phyloP scores from a whole-genome alignment of 2,888 invertebrate species.

The Chydorus sphaericus region DNA sequence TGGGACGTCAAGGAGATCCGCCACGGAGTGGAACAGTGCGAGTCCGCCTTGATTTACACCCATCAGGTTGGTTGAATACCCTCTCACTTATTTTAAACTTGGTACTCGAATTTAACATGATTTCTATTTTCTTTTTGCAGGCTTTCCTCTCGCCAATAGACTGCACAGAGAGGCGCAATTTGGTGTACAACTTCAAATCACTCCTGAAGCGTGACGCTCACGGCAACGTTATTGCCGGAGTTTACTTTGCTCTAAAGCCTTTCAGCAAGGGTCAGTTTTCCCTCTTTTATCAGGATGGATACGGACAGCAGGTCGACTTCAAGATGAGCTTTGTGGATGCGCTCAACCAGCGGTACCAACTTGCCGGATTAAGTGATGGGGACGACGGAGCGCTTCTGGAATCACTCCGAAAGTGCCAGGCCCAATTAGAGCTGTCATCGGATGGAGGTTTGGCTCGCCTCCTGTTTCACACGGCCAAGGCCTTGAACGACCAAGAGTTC shows the following conservation, averaged over 20 bases:
- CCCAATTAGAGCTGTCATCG: slow-evolving; percentile 1
- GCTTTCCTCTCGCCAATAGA: slow-evolving; percentile 46
- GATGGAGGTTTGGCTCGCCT: slow-evolving; percentile 43
- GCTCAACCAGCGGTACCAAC: slow-evolving; percentile 20
- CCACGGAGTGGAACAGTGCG: slow-evolving; percentile 36
- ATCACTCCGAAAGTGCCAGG: slow-evolving; percentile 16
- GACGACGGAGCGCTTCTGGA: slow-evolving; percentile 19
- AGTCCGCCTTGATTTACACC: slow-evolving; percentile 51
- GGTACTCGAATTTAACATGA: not conserved
- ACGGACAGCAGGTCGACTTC: slow-evolving; percentile 43
- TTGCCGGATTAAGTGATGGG: not conserved
- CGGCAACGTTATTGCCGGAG: slow-evolving; percentile 64
- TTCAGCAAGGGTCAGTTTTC: slow-evolving; percentile 39
- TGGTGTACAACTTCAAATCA: slow-evolving; percentile 59
- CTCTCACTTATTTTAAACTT: not conserved
- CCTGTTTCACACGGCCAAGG: slow-evolving; percentile 46
- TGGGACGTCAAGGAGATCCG: slow-evolving; percentile 67
- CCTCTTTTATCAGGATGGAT: slow-evolving; percentile 57
- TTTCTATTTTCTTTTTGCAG: not conserved
- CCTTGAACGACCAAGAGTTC: slow-evolving; percentile 54
- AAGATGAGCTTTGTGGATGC: slow-evolving; percentile 62
- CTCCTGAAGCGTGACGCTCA: slow-evolving; percentile 67
- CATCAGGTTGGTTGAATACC: slow-evolving; percentile 3
- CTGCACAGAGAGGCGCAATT: slow-evolving; percentile 75
- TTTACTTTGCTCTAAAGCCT: slow-evolving; percentile 61